Percentiles rank a stretch among this genome's conserved stretches.
Evolutionary conservation across 2,113 vertebrate species (phyloP).

Genomic region (Paralichthys olivaceus): DNA sequence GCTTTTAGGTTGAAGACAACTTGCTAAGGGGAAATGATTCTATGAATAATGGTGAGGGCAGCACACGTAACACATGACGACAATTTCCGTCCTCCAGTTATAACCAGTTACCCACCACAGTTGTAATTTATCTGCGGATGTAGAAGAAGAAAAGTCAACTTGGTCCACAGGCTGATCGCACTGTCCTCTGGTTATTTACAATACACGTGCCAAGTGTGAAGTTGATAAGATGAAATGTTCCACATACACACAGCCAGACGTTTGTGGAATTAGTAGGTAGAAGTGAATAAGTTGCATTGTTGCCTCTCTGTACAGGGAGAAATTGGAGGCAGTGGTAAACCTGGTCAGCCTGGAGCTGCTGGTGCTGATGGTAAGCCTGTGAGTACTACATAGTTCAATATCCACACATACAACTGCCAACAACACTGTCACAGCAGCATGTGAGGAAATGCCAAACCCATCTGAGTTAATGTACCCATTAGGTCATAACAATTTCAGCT

Average conservation of each 20-base stretch:
- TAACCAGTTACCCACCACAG: no score
- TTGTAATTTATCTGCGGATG: no score
- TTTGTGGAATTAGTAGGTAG: neutral
- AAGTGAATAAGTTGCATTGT: neutral
- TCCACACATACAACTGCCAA: constrained; percentile 71
- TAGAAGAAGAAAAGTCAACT: no score
- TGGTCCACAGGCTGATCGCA: no score
- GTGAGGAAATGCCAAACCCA: constrained; percentile 25
- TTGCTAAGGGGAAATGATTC: no score
- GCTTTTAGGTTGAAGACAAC: no score
- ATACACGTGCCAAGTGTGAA: no score
- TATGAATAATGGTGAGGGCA: no score
- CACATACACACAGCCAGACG: no score
- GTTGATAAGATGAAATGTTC: no score
- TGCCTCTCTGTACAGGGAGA: constrained; percentile 85
- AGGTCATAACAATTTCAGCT: constrained; percentile 32
- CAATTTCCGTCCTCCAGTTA: no score
- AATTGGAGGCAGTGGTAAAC: constrained; percentile 84
- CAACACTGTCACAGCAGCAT: constrained; percentile 27
- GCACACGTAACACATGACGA: no score
- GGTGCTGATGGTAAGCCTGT: constrained; percentile 99
- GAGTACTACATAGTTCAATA: constrained; percentile 96
- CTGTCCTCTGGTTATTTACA: neutral
- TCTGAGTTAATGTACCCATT: constrained; percentile 31
- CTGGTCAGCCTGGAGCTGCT: constrained; percentile 89